These are phyloP conservation scores for Cydia splendana DNA, from an alignment of 1,140 invertebrate genomes.

Conservation along the genomic window DNA sequence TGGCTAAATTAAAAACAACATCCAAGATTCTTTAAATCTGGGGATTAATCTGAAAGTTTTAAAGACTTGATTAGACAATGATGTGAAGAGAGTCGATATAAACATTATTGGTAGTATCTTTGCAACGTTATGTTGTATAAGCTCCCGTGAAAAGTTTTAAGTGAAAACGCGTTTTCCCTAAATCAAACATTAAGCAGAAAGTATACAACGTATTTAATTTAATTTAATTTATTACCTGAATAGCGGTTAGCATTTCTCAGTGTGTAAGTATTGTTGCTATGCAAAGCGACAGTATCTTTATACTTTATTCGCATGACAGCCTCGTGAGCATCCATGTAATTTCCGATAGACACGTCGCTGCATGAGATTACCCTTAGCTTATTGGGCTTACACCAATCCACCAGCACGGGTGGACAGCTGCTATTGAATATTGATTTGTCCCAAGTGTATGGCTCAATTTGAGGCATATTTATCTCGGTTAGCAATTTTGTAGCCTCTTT, in stretches of 20 bases:
- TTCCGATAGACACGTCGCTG: slow-evolving; percentile 78
- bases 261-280: slow-evolving; percentile 80
- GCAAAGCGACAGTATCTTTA: slow-evolving; percentile 75
- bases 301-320: slow-evolving; percentile 78
- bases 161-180: too few relatives aligned
- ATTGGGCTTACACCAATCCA: slow-evolving; percentile 79
- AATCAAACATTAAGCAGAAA: slow-evolving; percentile 1
- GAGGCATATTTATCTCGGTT: slow-evolving; percentile 71
- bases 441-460: slow-evolving; percentile 78
- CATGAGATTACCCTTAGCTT: slow-evolving; percentile 80
- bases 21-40: too few relatives aligned
- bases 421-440: slow-evolving; percentile 79
- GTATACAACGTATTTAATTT: background rate
- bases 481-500: slow-evolving; percentile 77
- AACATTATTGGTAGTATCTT: too few relatives aligned
- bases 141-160: too few relatives aligned
- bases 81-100: too few relatives aligned
- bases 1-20: too few relatives aligned
- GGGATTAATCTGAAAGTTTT: too few relatives aligned
- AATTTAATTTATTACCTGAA: slow-evolving; percentile 71
- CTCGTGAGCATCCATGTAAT: slow-evolving; percentile 81
- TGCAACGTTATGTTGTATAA: too few relatives aligned
- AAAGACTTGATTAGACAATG: too few relatives aligned
- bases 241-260: slow-evolving; percentile 78
- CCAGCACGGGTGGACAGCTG: slow-evolving; percentile 74